These are phyloP conservation scores for Ahaetulla prasina DNA, from an alignment of 2,113 vertebrate genomes.

Conservation along the genomic window DNA sequence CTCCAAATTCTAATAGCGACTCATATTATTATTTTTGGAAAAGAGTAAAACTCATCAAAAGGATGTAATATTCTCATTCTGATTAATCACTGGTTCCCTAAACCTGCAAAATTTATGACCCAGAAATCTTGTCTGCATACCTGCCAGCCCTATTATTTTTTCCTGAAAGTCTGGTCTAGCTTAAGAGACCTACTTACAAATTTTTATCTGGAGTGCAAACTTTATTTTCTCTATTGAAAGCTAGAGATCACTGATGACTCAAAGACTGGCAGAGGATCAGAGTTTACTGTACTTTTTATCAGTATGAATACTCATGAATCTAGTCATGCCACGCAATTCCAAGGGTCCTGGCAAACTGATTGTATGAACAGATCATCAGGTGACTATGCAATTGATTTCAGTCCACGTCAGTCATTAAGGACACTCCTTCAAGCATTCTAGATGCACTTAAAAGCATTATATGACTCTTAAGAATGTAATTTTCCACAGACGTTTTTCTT, in stretches of 20 bases:
- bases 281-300: slow-evolving; percentile 1
- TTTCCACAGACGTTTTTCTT: background rate
- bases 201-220: background rate
- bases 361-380: background rate
- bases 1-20: background rate
- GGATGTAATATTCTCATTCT: background rate
- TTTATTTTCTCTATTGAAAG: background rate
- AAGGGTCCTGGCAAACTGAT: background rate
- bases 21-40: background rate
- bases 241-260: background rate
- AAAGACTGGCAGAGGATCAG: background rate
- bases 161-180: background rate
- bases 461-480: accelerated
- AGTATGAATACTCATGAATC: background rate
- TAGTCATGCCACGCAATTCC: background rate
- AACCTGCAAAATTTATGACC: background rate
- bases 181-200: background rate
- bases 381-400: background rate
- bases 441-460: background rate
- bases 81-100: background rate
- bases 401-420: background rate
- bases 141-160: background rate
- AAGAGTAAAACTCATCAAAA: background rate
- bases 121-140: background rate
- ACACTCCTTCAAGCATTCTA: background rate